Conservation (phyloP, 2,888 invertebrate genomes). For the Rambutsinella grinnellia region DNA sequence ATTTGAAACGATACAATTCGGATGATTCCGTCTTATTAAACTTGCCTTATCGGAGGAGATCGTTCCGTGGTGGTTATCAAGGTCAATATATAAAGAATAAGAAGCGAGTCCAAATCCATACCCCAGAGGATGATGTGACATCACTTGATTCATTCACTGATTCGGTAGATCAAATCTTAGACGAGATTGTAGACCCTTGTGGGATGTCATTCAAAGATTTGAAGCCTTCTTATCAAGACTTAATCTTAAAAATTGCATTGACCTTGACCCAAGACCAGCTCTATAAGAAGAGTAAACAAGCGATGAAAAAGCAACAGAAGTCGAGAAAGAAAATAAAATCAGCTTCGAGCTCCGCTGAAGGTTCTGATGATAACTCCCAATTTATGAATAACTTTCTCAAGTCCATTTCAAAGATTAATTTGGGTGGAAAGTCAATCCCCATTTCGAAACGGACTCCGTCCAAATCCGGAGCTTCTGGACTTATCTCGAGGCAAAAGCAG, state of each 20-base stretch:
- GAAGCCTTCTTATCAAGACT: slow-evolving; percentile 92
- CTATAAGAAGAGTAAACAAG: slow-evolving; percentile 89
- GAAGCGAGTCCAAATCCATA: slow-evolving; percentile 66
- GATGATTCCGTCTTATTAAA: slow-evolving; percentile 64
- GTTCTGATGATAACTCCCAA: slow-evolving; percentile 63
- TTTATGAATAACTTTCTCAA: slow-evolving; percentile 64
- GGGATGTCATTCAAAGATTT: slow-evolving; percentile 93
- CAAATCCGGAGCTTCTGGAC: neutral
- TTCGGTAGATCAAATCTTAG: slow-evolving; percentile 71
- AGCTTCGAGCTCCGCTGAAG: slow-evolving; percentile 18
- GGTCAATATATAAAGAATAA: slow-evolving; percentile 57
- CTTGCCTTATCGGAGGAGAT: slow-evolving; percentile 59
- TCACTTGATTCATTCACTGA: slow-evolving; percentile 57
- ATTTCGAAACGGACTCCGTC: slow-evolving; percentile 17
- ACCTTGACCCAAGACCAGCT: slow-evolving; percentile 93
- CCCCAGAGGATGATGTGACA: slow-evolving; percentile 63
- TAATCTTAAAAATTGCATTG: slow-evolving; percentile 86
- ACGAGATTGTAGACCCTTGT: slow-evolving; percentile 89
- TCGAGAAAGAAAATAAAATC: slow-evolving; percentile 42
- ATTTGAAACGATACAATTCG: slow-evolving; percentile 67
- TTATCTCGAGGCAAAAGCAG: slow-evolving; percentile 1
- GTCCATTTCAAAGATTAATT: slow-evolving; percentile 64
- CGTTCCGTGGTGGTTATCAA: slow-evolving; percentile 51
- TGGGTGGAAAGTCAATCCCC: slow-evolving; percentile 21
- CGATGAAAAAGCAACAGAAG: slow-evolving; percentile 85